Percentiles rank a stretch among this genome's conserved stretches.
Evolutionary conservation across 2,888 invertebrate genomes (phyloP).

Genomic region (Helicoverpa assulta): DNA sequence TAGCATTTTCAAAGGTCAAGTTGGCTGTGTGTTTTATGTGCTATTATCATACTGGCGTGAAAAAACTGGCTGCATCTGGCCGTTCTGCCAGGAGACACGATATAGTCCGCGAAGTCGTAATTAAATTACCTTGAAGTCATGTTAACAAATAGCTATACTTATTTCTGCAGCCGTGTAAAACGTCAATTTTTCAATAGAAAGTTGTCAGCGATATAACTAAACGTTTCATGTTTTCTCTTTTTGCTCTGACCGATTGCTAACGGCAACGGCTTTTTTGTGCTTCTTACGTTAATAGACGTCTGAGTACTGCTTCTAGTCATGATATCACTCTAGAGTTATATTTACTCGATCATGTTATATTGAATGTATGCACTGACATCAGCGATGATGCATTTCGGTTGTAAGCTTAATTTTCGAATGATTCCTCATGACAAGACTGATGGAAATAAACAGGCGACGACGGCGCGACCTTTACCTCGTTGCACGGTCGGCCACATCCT

Average conservation of each 20-base stretch:
- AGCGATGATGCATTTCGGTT: slow-evolving; percentile 27
- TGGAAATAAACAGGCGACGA: slow-evolving; percentile 25
- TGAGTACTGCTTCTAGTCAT: slow-evolving; percentile 13
- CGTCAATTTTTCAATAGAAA: slow-evolving; percentile 54
- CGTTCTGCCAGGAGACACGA: slow-evolving; percentile 17
- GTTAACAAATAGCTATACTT: slow-evolving; percentile 24
- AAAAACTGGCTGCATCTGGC: slow-evolving; percentile 11
- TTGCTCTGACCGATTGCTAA: slow-evolving; percentile 40
- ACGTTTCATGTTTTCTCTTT: slow-evolving; percentile 27
- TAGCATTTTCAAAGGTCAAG: slow-evolving; percentile 23
- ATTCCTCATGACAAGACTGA: slow-evolving; percentile 41
- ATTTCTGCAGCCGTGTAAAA: slow-evolving; percentile 1
- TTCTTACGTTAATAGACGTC: slow-evolving; percentile 15
- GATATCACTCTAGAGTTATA: slow-evolving; percentile 14
- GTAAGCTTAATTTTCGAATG: slow-evolving; percentile 8
- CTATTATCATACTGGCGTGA: slow-evolving; percentile 20
- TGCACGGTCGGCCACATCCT: slow-evolving; percentile 37
- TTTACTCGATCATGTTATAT: background rate
- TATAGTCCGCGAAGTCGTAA: slow-evolving; percentile 15
- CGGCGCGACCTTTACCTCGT: slow-evolving; percentile 49
- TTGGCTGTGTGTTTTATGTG: slow-evolving; percentile 4
- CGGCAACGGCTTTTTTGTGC: slow-evolving; percentile 16
- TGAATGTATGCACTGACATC: slow-evolving; percentile 21
- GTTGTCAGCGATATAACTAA: slow-evolving; percentile 37
- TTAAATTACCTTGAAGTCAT: slow-evolving; percentile 35